These are phyloP conservation scores for Syngnathus scovelli DNA, from an alignment of 2,113 vertebrate genomes.

Conservation along the genomic window DNA sequence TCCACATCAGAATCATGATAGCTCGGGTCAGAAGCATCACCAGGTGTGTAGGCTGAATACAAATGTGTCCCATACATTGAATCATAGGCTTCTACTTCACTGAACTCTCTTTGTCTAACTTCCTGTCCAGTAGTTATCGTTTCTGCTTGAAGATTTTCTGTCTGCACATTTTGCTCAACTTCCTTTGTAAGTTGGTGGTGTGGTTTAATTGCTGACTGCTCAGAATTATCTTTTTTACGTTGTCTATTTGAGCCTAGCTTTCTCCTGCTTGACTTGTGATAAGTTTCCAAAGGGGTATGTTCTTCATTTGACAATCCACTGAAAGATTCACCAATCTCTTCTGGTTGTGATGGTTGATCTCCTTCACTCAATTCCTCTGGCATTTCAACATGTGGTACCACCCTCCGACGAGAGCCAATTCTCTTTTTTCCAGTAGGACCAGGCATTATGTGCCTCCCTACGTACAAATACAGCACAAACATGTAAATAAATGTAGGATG, in stretches of 20 bases:
- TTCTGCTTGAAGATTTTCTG: background rate
- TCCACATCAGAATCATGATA: background rate
- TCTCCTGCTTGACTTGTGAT: constrained; percentile 16
- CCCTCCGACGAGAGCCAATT: constrained; percentile 65
- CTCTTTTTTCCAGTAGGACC: constrained; percentile 60
- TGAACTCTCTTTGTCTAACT: constrained; percentile 3
- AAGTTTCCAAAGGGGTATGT: constrained; percentile 3
- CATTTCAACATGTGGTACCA: constrained; percentile 16
- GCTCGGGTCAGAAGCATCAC: background rate
- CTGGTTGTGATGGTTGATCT: background rate
- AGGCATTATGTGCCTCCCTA: constrained; percentile 64
- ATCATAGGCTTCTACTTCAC: background rate
- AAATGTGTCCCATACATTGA: background rate
- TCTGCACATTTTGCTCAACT: constrained; percentile 13
- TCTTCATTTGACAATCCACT: background rate
- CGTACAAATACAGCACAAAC: background rate
- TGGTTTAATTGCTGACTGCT: constrained; percentile 5
- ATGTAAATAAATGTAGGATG: background rate
- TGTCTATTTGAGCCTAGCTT: constrained; percentile 47
- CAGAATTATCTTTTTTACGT: constrained; percentile 16
- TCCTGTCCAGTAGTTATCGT: background rate
- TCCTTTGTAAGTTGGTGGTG: constrained; percentile 22
- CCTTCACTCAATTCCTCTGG: constrained; percentile 2
- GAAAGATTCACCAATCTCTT: constrained; percentile 3
- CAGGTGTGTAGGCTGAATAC: background rate